Base-by-base conservation (phyloP, 1,140 invertebrate species). In the Drosophila mayri region DNA sequence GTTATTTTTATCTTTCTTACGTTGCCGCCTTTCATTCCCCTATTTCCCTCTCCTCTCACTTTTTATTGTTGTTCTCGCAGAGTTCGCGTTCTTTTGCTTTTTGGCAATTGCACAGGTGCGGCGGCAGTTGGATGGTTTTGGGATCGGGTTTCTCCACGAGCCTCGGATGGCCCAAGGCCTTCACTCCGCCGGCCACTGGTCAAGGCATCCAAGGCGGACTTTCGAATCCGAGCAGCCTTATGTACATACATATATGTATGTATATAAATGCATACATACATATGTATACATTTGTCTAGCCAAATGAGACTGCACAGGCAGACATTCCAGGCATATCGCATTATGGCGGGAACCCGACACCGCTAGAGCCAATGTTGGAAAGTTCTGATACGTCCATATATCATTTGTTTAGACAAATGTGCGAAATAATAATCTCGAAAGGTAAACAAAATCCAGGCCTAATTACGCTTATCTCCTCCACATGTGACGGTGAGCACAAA, bases 61-160 rank as follows among this genome's bases (percentile, higher is more conserved):
- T 63, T 9, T 16, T 30, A 43, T 72, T 72, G 10, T 37, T 67
- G 32, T 41, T 43, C 52, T 55, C 52, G 20, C 52, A 55, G 35
- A 55, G 52, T 43, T 40, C 64, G 63, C 16, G 47, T 32, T 71
- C 75, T 61, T 35, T 60, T 6, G 49, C 40, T 72, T 81, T 81
- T 71, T 55, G 64, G 60, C 65, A 71, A 74, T 76, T 76, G 72
- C 65, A 72, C 81, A 85, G 81, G 81, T 85, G 81, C 81, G 77
- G 81, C 76, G 77, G 46, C 62, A 40, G 54, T 61, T 60, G 72
- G 77, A 72, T 72, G 62, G 46, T 79, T 78, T 73, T 61, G 40
- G 63, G 71, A 80, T 84, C 79, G 55, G 65, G 65, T 84, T 84
- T 76, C 81, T 58, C 50, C 22, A 22, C 40, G 30, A 59, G 49